phyloP scores from a whole-genome alignment of 2,888 invertebrate genomes.

The Acanthosepion esculentum region DNA sequence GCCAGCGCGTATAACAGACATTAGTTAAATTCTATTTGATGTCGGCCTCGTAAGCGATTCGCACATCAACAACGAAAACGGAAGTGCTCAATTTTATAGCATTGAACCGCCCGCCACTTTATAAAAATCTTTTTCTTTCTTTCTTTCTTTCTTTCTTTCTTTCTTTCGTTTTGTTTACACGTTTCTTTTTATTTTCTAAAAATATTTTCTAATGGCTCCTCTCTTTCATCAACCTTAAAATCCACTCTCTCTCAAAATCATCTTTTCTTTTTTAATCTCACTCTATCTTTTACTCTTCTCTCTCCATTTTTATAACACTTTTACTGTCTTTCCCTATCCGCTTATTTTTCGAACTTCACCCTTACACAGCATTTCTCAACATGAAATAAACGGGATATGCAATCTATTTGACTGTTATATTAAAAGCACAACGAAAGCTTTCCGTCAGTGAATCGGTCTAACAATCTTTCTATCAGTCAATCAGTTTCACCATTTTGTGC shows the following conservation, averaged over 20 bases:
- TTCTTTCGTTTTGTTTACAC: too few species aligned
- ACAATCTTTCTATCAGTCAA: not conserved
- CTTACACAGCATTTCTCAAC: not conserved
- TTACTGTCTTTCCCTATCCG: not conserved
- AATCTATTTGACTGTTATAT: not conserved
- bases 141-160: not conserved
- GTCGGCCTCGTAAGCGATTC: not conserved
- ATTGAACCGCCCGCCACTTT: not conserved
- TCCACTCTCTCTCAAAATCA: not conserved
- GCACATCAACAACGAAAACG: not conserved
- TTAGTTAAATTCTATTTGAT: conserved; percentile 33
- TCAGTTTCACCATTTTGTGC: not conserved
- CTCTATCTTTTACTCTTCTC: too few species aligned
- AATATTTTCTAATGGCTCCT: too few species aligned
- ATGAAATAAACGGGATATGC: not conserved
- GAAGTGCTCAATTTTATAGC: not conserved
- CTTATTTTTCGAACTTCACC: not conserved
- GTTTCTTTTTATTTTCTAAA: too few species aligned
- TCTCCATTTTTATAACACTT: not conserved
- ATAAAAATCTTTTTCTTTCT: not conserved
- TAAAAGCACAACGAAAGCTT: not conserved
- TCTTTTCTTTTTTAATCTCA: not conserved
- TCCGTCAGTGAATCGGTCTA: not conserved
- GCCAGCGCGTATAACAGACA: not conserved
- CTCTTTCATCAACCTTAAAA: not conserved